Evolutionary conservation across 2,888 invertebrate genomes (phyloP).

Genomic region (Epistrophe grossulariae): DNA sequence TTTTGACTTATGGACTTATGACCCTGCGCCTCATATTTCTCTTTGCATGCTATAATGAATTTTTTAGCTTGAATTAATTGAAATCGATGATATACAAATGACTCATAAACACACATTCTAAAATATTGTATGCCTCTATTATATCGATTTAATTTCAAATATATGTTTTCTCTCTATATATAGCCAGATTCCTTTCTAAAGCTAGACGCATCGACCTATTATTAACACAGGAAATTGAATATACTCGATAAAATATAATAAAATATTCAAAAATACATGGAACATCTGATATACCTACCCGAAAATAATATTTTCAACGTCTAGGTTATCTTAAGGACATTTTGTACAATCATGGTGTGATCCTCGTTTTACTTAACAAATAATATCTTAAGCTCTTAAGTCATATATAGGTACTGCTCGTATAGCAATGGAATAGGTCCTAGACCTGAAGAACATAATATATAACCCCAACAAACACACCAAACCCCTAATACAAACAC

Average conservation of each 20-base stretch:
- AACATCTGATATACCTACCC: not conserved
- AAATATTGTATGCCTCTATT: too few relatives aligned
- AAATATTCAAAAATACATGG: conserved; percentile 34
- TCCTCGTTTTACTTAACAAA: conserved; percentile 19
- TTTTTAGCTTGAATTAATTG: too few relatives aligned
- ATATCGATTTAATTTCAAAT: too few relatives aligned
- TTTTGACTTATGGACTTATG: too few relatives aligned
- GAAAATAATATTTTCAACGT: conserved; percentile 2
- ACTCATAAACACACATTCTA: too few relatives aligned
- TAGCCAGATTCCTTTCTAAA: not conserved
- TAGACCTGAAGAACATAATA: conserved; percentile 37
- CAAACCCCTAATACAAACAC: conserved; percentile 60
- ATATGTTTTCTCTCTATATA: too few relatives aligned
- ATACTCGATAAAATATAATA: conserved; percentile 36
- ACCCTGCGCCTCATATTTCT: too few relatives aligned
- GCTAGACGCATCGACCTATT: conserved; percentile 18
- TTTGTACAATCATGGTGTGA: not conserved
- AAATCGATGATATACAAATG: too few relatives aligned
- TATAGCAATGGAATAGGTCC: conserved; percentile 30
- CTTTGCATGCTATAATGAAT: too few relatives aligned
- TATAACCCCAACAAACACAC: conserved; percentile 6
- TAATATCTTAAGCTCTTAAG: conserved; percentile 21
- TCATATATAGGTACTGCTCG: too few relatives aligned
- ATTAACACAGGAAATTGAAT: conserved; percentile 48
- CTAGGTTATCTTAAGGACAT: conserved; percentile 2